A percentile compares a stretch with the other conserved stretches of the same genome.
phyloP scores from a whole-genome alignment of 1,140 invertebrate genomes.

The Orius laevigatus region DNA sequence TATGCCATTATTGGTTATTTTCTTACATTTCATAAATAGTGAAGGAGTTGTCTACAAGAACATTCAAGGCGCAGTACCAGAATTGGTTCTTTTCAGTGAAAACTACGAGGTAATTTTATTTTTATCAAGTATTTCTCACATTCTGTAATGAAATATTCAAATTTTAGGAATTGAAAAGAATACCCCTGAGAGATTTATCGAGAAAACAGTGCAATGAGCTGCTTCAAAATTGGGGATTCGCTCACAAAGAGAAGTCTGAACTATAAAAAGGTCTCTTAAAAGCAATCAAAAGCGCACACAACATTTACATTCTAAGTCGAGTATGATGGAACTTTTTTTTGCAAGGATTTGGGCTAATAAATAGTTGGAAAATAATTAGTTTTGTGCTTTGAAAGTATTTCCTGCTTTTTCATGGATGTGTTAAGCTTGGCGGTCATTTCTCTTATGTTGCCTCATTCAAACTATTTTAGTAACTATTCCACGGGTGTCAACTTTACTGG shows the following conservation, averaged over 20 bases:
- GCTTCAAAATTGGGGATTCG: conserved; percentile 23
- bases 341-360: too few relatives aligned
- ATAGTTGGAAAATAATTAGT: too few relatives aligned
- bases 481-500: too few relatives aligned
- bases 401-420: too few relatives aligned
- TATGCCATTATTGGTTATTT: neutral
- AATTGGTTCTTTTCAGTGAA: conserved; percentile 42
- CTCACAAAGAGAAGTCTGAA: conserved; percentile 10
- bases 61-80: conserved; percentile 47
- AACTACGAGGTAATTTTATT: conserved; percentile 30
- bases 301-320: too few relatives aligned
- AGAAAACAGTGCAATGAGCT: conserved; percentile 52
- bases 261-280: too few relatives aligned
- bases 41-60: conserved; percentile 46
- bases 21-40: conserved; percentile 22
- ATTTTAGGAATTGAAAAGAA: conserved; percentile 40
- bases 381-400: too few relatives aligned
- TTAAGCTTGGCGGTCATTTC: too few relatives aligned
- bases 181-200: conserved; percentile 37
- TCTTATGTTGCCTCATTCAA: too few relatives aligned
- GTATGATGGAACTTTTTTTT: too few relatives aligned
- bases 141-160: conserved; percentile 5
- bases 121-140: neutral
- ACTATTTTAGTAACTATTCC: too few relatives aligned
- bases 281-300: too few relatives aligned